These are phyloP conservation scores for Sebastes hopkinsi DNA, from an alignment of 2,797 vertebrate species.

Conservation along the genomic window DNA sequence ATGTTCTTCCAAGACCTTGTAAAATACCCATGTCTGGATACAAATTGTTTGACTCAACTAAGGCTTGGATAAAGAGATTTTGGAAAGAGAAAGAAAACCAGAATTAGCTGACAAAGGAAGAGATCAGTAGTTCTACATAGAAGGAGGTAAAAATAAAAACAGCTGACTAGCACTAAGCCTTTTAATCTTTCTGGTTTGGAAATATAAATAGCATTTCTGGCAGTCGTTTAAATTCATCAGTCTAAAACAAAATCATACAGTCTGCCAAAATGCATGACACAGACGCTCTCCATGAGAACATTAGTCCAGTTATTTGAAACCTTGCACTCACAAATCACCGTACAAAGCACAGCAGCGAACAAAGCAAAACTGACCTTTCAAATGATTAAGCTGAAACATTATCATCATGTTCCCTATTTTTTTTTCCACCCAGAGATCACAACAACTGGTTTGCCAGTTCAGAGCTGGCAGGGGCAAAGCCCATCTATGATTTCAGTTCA, in stretches of 20 bases:
- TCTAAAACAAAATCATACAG: constrained; percentile 57
- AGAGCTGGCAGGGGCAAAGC: constrained; percentile 82
- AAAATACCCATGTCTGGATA: constrained; percentile 36
- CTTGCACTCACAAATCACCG: constrained; percentile 65
- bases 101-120: constrained; percentile 52
- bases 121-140: constrained; percentile 33
- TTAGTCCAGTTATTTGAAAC: constrained; percentile 73
- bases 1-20: constrained; percentile 31
- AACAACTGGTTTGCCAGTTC: constrained; percentile 84
- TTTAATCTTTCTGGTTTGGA: constrained; percentile 59
- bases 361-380: constrained; percentile 78
- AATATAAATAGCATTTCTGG: constrained; percentile 57
- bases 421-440: constrained; percentile 79
- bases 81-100: constrained; percentile 41
- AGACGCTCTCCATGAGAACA: constrained; percentile 59
- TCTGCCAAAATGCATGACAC: constrained; percentile 70
- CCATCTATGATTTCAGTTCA: constrained; percentile 85
- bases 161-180: constrained; percentile 54
- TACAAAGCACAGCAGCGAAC: constrained; percentile 73
- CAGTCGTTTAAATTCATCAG: constrained; percentile 62
- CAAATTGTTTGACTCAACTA: constrained; percentile 54
- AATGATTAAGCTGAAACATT: constrained; percentile 81
- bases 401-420: constrained; percentile 73
- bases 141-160: constrained; percentile 58
- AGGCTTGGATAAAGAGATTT: constrained; percentile 26